A percentile compares a stretch with the other conserved stretches of the same genome.
These are phyloP conservation scores for Monoplex corrugatus DNA, from an alignment of 2,888 invertebrate genomes.

Conservation along the genomic window DNA sequence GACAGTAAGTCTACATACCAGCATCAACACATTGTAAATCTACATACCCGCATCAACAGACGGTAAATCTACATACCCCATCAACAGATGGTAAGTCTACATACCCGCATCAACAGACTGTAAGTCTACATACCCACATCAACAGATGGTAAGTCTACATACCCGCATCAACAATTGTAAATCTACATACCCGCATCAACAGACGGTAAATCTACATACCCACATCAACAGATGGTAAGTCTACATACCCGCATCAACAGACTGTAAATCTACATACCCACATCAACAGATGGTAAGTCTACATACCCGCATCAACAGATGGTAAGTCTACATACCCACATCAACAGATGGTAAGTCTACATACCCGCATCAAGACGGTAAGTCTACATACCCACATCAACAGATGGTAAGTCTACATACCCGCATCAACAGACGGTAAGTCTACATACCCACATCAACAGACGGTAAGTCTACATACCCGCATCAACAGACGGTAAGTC, in stretches of 20 bases:
- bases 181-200: background rate
- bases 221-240: too few species aligned
- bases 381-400: too few species aligned
- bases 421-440: constrained; percentile 8
- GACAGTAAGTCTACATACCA: background rate
- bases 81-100: too few species aligned
- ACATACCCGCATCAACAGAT: constrained; percentile 19
- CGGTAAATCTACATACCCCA: background rate
- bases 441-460: too few species aligned
- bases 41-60: too few species aligned
- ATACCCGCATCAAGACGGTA: constrained; percentile 19
- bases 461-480: background rate
- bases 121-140: constrained; percentile 2
- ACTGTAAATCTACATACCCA: too few species aligned
- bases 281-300: background rate
- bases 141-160: background rate
- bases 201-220: too few species aligned
- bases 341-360: background rate
- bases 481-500: background rate
- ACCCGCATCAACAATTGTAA: too few species aligned
- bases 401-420: background rate
- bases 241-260: too few species aligned
- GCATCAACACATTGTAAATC: background rate
- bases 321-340: too few species aligned
- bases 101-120: too few species aligned